phyloP scores from a whole-genome alignment of 1,140 invertebrate species.

The Zaprionus gabonicus region DNA sequence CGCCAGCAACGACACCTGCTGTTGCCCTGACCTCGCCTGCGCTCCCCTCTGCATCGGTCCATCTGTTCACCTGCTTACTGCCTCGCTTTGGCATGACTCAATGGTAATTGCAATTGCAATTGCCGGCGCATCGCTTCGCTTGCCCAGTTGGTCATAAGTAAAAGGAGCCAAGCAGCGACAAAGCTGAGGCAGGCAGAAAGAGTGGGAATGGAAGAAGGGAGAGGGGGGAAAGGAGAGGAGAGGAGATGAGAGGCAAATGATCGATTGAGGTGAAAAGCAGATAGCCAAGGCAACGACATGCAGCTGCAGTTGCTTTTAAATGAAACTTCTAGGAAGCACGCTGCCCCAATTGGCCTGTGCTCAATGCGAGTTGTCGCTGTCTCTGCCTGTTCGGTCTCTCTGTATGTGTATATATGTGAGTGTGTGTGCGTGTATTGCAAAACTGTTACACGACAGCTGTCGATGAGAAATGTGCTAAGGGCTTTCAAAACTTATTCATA shows the following conservation, averaged over 20 bases:
- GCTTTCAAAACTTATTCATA: conserved; percentile 65
- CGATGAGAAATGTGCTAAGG: conserved; percentile 28
- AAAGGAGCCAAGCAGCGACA: conserved; percentile 22
- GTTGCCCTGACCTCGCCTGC: not conserved
- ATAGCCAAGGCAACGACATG: conserved; percentile 35
- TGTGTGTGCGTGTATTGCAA: conserved; percentile 24
- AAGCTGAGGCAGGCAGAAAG: conserved; percentile 3
- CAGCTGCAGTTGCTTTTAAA: conserved; percentile 48
- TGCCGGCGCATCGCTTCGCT: conserved; percentile 11
- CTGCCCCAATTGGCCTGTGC: conserved; percentile 11
- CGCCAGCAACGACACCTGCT: conserved; percentile 31
- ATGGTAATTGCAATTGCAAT: conserved; percentile 46
- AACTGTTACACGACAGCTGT: conserved; percentile 45
- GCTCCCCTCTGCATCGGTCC: not conserved
- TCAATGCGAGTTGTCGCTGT: not conserved
- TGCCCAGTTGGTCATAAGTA: conserved; percentile 20
- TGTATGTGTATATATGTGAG: not conserved
- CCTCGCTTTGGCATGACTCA: conserved; percentile 2
- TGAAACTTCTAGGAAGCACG: conserved; percentile 45
- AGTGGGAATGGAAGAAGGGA: not conserved
- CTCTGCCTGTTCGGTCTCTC: not conserved
- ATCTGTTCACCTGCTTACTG: not conserved
- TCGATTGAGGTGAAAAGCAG: conserved; percentile 11
- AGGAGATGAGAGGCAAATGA: not conserved
- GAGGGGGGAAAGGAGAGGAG: not conserved